Conservation (phyloP, 2,888 invertebrate genomes). For the Heliothis peltigera region DNA sequence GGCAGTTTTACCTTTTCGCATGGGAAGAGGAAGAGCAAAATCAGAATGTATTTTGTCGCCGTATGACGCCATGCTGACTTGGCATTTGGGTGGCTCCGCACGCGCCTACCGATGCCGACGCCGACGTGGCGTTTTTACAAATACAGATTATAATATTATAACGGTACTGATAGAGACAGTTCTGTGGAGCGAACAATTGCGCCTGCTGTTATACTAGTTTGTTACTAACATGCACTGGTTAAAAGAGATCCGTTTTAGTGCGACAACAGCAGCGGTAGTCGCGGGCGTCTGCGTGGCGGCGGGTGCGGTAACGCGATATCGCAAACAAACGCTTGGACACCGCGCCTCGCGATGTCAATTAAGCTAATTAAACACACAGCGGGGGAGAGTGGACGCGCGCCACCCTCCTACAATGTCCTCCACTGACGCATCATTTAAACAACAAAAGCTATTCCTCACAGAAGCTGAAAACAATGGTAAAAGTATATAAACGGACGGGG, state of each 20-base stretch:
- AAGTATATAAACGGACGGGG: slow-evolving; percentile 62
- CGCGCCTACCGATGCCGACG: slow-evolving; percentile 68
- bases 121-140: slow-evolving; percentile 68
- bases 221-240: slow-evolving; percentile 39
- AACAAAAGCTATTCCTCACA: slow-evolving; percentile 81
- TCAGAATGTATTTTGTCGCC: slow-evolving; percentile 78
- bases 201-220: neutral
- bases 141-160: slow-evolving; percentile 55
- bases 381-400: slow-evolving; percentile 78
- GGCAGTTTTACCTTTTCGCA: slow-evolving; percentile 80
- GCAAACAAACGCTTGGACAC: slow-evolving; percentile 89
- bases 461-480: slow-evolving; percentile 74
- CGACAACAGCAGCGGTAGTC: slow-evolving; percentile 36
- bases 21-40: slow-evolving; percentile 77
- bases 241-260: slow-evolving; percentile 52
- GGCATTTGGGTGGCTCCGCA: slow-evolving; percentile 66
- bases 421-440: slow-evolving; percentile 83
- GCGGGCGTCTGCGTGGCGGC: slow-evolving; percentile 60
- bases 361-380: slow-evolving; percentile 89
- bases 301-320: slow-evolving; percentile 83
- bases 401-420: slow-evolving; percentile 74
- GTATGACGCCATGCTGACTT: slow-evolving; percentile 81
- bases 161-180: slow-evolving; percentile 14
- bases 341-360: slow-evolving; percentile 89
- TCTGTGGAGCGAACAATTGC: slow-evolving; percentile 1